Conservation (phyloP, 2,888 invertebrate species). For the Dromius quadrimaculatus region DNA sequence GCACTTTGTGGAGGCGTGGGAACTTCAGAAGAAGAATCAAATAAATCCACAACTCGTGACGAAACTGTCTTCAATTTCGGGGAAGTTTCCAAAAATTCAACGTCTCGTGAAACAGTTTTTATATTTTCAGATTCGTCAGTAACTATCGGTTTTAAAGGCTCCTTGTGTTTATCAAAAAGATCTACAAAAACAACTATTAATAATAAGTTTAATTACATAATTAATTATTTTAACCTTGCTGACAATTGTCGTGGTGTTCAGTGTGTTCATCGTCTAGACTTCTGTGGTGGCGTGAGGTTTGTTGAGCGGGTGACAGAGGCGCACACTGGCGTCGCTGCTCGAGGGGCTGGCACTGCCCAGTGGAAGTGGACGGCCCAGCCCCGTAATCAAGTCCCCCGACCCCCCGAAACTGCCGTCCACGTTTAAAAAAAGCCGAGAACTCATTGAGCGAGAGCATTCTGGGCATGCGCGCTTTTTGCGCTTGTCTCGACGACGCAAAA, state of each 20-base stretch:
- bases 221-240: too few species aligned
- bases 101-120: neutral
- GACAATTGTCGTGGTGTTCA: too few species aligned
- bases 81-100: slow-evolving; percentile 11
- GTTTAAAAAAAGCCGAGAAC: slow-evolving; percentile 74
- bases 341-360: slow-evolving; percentile 65
- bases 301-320: too few species aligned
- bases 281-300: slow-evolving; percentile 6
- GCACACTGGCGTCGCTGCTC: slow-evolving; percentile 68
- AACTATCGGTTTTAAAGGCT: neutral
- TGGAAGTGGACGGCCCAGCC: slow-evolving; percentile 6
- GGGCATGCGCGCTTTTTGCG: slow-evolving; percentile 77
- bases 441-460: slow-evolving; percentile 77
- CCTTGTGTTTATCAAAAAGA: too few species aligned
- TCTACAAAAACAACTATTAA: too few species aligned
- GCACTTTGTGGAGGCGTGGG: neutral
- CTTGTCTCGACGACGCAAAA: slow-evolving; percentile 74
- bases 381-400: slow-evolving; percentile 71
- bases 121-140: neutral
- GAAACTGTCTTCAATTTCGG: slow-evolving; percentile 8
- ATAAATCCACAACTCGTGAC: neutral
- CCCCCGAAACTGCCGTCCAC: slow-evolving; percentile 60
- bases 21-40: neutral
- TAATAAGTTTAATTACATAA: too few species aligned
- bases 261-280: too few species aligned